Conservation (phyloP, 2,797 vertebrate species). For the Halcyon chelicuti region DNA sequence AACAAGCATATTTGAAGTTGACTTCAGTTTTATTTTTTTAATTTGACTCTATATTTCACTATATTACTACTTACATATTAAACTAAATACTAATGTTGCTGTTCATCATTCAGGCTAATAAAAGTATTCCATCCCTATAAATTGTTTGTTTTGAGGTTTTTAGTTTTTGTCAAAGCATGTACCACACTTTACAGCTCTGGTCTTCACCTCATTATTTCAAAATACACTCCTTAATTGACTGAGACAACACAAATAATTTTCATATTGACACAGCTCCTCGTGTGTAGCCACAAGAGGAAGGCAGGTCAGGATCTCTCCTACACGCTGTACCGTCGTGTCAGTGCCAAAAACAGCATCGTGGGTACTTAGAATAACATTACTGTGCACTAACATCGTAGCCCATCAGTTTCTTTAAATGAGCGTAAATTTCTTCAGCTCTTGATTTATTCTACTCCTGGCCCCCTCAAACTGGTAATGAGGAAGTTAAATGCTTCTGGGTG, state of each 20-base stretch:
- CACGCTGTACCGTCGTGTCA: rapidly evolving
- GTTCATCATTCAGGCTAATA: not conserved
- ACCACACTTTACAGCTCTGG: not conserved
- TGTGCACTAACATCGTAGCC: not conserved
- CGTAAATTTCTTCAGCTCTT: rapidly evolving
- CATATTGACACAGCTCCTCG: not conserved
- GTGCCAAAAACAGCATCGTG: not conserved
- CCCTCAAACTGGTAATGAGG: not conserved
- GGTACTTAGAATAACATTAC: not conserved
- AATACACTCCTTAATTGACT: not conserved
- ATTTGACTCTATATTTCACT: not conserved
- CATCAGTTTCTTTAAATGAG: not conserved
- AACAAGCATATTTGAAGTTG: not conserved
- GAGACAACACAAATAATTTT: not conserved
- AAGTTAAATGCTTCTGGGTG: not conserved
- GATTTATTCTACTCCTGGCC: not conserved
- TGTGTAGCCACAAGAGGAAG: not conserved
- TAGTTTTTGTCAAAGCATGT: not conserved
- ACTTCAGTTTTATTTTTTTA: not conserved
- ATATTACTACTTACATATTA: not conserved
- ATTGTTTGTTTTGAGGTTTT: not conserved
- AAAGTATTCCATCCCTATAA: not conserved
- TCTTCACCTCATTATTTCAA: slow-evolving; percentile 4
- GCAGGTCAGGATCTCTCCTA: not conserved
- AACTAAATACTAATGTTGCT: not conserved